Evolutionary conservation across 2,797 vertebrate genomes (phyloP).

Genomic region (Lerista edwardsae): DNA sequence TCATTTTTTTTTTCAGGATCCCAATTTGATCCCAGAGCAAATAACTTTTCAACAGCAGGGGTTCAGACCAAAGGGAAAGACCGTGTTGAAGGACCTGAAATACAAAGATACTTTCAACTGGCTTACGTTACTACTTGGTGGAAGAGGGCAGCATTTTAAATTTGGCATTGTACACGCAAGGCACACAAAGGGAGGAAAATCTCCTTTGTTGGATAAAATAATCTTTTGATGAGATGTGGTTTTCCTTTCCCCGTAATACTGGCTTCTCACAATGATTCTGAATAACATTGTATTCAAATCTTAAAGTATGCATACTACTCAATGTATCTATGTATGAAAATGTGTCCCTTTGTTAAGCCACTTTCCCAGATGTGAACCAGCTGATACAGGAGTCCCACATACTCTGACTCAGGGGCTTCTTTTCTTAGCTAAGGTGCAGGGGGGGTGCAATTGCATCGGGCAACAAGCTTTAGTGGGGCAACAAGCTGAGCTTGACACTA

Average conservation of each 20-base stretch:
- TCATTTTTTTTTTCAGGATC: constrained; percentile 48
- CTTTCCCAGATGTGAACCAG: too few species aligned
- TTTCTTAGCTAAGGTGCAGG: too few species aligned
- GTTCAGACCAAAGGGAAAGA: constrained; percentile 1
- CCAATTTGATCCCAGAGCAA: constrained; percentile 56
- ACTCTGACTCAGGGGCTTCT: too few species aligned
- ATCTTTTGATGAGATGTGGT: background rate
- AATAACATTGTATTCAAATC: background rate
- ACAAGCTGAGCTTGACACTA: too few species aligned
- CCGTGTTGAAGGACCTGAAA: constrained; percentile 9
- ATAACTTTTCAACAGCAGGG: constrained; percentile 49
- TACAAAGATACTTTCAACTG: constrained; percentile 45
- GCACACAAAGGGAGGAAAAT: background rate
- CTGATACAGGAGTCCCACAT: too few species aligned
- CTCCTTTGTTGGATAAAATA: background rate
- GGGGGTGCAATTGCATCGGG: too few species aligned
- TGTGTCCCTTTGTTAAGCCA: background rate
- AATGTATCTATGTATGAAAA: background rate
- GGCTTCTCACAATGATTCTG: fast-evolving
- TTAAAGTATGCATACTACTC: background rate
- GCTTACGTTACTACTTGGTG: constrained; percentile 24
- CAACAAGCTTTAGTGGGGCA: too few species aligned
- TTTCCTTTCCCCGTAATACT: background rate
- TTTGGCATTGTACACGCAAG: background rate
- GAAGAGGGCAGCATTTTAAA: constrained; percentile 35